Conservation (phyloP, 2,888 invertebrate genomes). For the Ochropleura leucogaster region DNA sequence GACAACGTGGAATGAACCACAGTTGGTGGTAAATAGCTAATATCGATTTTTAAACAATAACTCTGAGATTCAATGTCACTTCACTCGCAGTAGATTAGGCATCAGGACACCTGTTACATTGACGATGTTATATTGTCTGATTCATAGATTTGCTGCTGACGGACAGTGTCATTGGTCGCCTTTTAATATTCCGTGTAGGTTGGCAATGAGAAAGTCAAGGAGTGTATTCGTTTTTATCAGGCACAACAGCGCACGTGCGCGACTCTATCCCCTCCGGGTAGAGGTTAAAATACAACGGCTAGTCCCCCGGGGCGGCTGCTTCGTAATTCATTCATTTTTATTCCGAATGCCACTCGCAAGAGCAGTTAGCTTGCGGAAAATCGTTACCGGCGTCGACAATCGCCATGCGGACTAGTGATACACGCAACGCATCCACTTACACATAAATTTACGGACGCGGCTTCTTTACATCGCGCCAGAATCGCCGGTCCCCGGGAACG, state of each 20-base stretch:
- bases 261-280: conserved; percentile 79
- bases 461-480: conserved; percentile 90
- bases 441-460: conserved; percentile 88
- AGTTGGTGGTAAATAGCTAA: conserved; percentile 53
- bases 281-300: conserved; percentile 83
- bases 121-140: conserved; percentile 54
- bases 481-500: conserved; percentile 93
- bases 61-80: conserved; percentile 75
- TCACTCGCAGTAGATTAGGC: conserved; percentile 70
- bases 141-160: conserved; percentile 51
- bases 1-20: conserved; percentile 7
- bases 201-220: conserved; percentile 71
- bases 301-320: conserved; percentile 72
- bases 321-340: conserved; percentile 84
- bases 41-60: conserved; percentile 75
- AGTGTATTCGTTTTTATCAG: conserved; percentile 76
- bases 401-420: conserved; percentile 79
- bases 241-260: conserved; percentile 85
- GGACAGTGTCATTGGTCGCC: conserved; percentile 63
- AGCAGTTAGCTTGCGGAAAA: conserved; percentile 79
- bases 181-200: conserved; percentile 71
- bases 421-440: conserved; percentile 88
- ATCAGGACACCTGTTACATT: conserved; percentile 84
- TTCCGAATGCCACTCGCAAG: conserved; percentile 77
- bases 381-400: conserved; percentile 80